Base-by-base conservation (phyloP, 2,888 invertebrate species). In the Danaus chrysippus region DNA sequence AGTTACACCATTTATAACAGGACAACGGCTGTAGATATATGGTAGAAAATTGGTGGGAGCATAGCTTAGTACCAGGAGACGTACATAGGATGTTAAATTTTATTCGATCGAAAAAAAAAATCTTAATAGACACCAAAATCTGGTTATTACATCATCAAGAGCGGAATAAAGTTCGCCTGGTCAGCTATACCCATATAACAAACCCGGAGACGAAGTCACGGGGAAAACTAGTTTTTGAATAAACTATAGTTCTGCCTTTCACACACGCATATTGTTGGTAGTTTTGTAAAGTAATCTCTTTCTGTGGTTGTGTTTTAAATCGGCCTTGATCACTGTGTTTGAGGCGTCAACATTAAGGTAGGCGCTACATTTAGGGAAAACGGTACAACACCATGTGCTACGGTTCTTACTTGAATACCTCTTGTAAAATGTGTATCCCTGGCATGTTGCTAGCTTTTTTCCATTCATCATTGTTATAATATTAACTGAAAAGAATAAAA, bases 301-400 rank as follows among this genome's bases (percentile, higher is more conserved):
- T 1, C 6, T 9, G 12, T 71, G 71, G 10, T 60, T 63, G 52
- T 71, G 71, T 17, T 34, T 52, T 1, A 58, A 58, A 3, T 58
- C 41, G n/a, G 58, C 58, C 5, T 58, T 62, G 19, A 42, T n/a
- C 9, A 69, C 56, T 3, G 15, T 8, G 54, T 66, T 52, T 11
- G 66, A 42, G 3, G 56, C 54, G 42, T 69, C 66, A 0, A 69
- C 59, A 13, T 63, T 61, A 9, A 68, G 42, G 41, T 56, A 64
- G 10, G 67, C 67, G 23, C 49, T 42, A 61, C 70, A 71, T 23
- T 64, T 70, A 1, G 71, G 66, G n/a, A 61, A 66, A 8, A 63
- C 59, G 0, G 77, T 78, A 56, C 80, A 81, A 19, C 63, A 65
- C 77, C 79, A 80, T 10, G 68, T 69, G n/a, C 59, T 34, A 49